A percentile compares a stretch with the other conserved stretches of the same genome.
Conservation (phyloP, 35 echinoderm and acorn worm species). For the Lytechinus variegatus region DNA sequence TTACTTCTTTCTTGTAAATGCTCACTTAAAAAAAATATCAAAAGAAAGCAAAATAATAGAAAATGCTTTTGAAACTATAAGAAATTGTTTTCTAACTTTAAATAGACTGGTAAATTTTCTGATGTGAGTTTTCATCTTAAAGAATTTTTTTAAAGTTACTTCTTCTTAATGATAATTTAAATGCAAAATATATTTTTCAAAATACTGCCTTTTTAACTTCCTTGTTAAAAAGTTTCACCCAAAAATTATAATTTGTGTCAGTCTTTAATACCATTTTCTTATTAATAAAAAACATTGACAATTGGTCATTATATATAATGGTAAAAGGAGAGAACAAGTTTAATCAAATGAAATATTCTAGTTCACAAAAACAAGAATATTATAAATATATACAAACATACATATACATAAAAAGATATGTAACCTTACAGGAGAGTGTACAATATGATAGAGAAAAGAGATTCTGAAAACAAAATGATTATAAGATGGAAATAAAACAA, state of each 20-base stretch:
- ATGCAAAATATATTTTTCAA: neutral
- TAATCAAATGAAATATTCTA: conserved; percentile 7
- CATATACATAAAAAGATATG: neutral
- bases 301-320: neutral
- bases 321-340: conserved; percentile 1
- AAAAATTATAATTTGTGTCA: neutral
- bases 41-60: too few relatives aligned
- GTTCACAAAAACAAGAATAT: conserved; percentile 14
- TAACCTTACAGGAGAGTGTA: neutral
- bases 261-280: neutral
- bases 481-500: conserved; percentile 14
- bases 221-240: neutral
- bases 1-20: too few relatives aligned
- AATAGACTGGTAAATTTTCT: neutral
- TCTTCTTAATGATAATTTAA: neutral
- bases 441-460: neutral
- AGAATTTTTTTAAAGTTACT: neutral
- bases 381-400: conserved; percentile 8
- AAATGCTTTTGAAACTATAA: neutral
- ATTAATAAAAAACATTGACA: neutral
- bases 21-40: too few relatives aligned
- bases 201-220: neutral
- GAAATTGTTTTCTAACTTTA: neutral
- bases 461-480: conserved; percentile 20
- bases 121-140: neutral